Evolutionary conservation across 2,113 vertebrate species (phyloP).

Genomic region (Cygnus atratus): DNA sequence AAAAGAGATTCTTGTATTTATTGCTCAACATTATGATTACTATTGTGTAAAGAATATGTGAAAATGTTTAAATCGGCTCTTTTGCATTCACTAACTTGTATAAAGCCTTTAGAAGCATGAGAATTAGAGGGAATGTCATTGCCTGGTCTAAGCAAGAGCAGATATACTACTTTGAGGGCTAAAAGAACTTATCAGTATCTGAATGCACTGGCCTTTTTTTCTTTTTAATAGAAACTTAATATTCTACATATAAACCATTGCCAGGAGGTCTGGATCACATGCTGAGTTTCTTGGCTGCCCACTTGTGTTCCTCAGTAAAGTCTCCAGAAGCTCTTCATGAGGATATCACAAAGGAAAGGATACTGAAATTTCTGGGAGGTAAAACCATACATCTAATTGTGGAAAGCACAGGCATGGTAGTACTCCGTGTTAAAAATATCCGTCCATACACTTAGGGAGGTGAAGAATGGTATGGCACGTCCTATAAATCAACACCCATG

Average conservation of each 20-base stretch:
- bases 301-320: neutral
- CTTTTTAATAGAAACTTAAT: neutral
- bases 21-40: neutral
- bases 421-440: neutral
- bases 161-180: neutral
- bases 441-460: accelerated
- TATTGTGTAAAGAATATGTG: neutral
- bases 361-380: neutral
- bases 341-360: neutral
- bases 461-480: neutral
- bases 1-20: neutral
- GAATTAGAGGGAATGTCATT: neutral
- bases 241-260: neutral
- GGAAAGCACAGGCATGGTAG: neutral
- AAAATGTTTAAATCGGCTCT: neutral
- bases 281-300: neutral
- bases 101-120: neutral
- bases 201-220: neutral
- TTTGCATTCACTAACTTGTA: neutral
- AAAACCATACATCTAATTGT: no score
- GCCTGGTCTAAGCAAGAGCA: neutral
- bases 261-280: neutral
- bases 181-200: neutral
- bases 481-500: accelerated
- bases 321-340: neutral